Conservation (phyloP, 2,113 vertebrate genomes). For the Salvator merianae region DNA sequence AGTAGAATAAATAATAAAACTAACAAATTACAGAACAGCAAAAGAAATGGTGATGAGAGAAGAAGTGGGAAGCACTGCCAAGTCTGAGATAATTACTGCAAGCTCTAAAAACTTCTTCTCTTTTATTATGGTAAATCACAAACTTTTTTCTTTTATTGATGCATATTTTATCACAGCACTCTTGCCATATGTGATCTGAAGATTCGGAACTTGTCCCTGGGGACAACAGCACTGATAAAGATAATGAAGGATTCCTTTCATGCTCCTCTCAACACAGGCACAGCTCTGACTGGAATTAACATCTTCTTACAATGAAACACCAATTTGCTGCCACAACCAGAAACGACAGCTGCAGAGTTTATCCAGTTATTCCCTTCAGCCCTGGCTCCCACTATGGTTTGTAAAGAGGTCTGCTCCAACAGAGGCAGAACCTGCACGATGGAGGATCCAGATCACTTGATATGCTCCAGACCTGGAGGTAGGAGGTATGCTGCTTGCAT, state of each 20-base stretch:
- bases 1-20: constrained; percentile 18
- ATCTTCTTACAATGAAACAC: constrained; percentile 78
- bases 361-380: constrained; percentile 65
- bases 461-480: too few relatives aligned
- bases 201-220: constrained; percentile 67
- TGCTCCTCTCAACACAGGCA: constrained; percentile 63
- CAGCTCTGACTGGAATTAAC: constrained; percentile 77
- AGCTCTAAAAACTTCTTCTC: constrained; percentile 58
- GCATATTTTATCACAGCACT: constrained; percentile 80
- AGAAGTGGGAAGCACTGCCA: constrained; percentile 36
- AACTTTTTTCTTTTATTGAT: constrained; percentile 68
- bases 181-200: constrained; percentile 78
- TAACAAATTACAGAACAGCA: neutral
- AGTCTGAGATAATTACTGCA: constrained; percentile 66
- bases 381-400: constrained; percentile 53
- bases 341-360: constrained; percentile 73
- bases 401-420: constrained; percentile 57
- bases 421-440: too few relatives aligned
- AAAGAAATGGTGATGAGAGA: constrained; percentile 30
- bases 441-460: too few relatives aligned
- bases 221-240: constrained; percentile 71
- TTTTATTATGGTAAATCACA: constrained; percentile 74
- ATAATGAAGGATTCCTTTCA: constrained; percentile 81
- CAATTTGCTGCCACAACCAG: constrained; percentile 73
- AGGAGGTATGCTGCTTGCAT: too few relatives aligned